Conservation (phyloP, 2,113 vertebrate genomes). For the Vombatus ursinus region DNA sequence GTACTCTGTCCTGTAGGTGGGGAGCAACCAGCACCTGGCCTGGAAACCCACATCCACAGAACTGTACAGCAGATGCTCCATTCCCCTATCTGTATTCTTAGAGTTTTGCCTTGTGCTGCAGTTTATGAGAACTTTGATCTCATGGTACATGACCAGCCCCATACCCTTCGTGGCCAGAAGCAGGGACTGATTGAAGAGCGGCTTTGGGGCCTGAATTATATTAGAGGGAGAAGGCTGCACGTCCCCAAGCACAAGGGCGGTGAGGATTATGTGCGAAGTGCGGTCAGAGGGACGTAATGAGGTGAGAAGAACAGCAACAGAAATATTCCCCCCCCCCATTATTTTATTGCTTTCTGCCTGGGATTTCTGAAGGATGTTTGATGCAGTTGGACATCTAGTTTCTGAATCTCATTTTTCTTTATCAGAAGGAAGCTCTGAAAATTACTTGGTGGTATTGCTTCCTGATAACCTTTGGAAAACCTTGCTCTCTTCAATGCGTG, state of each 20-base stretch:
- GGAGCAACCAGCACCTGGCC: not conserved
- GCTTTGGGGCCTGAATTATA: not conserved
- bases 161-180: not conserved
- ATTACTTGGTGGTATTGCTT: slow-evolving; percentile 20
- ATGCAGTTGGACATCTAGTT: not conserved
- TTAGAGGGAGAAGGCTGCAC: slow-evolving; percentile 26
- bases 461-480: slow-evolving; percentile 28
- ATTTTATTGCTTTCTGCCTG: slow-evolving; percentile 25
- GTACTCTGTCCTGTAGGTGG: not conserved
- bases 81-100: not conserved
- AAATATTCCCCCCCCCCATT: not conserved
- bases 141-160: not conserved
- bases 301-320: slow-evolving; percentile 28
- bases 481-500: not conserved
- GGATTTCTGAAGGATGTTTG: slow-evolving; percentile 39
- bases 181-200: slow-evolving; percentile 21
- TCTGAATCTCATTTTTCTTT: slow-evolving; percentile 39
- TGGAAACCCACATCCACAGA: not conserved
- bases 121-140: slow-evolving; percentile 18
- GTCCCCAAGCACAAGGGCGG: not conserved
- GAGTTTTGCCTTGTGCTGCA: not conserved
- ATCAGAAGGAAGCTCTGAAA: not conserved
- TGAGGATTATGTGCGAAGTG: slow-evolving; percentile 40
- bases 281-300: slow-evolving; percentile 38
- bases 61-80: not conserved